phyloP scores from a whole-genome alignment of 1,140 invertebrate genomes.

The Drepana arcuata region DNA sequence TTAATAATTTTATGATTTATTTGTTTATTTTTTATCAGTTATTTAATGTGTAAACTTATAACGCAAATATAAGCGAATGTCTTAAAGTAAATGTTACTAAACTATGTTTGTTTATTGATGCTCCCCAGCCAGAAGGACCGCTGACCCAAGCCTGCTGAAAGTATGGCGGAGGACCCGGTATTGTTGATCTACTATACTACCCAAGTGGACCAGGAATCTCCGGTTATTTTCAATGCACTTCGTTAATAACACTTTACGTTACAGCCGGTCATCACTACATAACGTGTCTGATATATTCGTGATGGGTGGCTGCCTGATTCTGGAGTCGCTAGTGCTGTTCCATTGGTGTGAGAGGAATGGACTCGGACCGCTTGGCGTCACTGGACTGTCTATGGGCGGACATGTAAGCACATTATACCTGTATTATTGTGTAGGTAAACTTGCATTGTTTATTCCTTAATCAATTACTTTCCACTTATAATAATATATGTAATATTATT shows the following conservation, averaged over 20 bases:
- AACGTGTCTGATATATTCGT: conserved; percentile 99
- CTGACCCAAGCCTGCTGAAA: too few species aligned
- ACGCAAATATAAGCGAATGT: too few species aligned
- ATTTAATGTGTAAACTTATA: too few species aligned
- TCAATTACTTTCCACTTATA: neutral
- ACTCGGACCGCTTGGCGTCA: conserved; percentile 92
- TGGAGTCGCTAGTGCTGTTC: conserved; percentile 93
- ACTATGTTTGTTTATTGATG: neutral
- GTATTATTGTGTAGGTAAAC: neutral
- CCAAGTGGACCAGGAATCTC: neutral
- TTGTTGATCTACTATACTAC: too few species aligned
- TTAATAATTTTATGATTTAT: too few species aligned
- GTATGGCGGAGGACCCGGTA: too few species aligned
- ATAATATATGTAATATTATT: too few species aligned
- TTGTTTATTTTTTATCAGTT: too few species aligned
- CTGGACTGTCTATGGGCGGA: conserved; percentile 99
- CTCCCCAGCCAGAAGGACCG: neutral
- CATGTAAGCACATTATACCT: conserved; percentile 80
- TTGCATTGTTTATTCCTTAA: neutral
- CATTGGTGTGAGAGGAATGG: conserved; percentile 93
- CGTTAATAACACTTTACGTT: conserved; percentile 2
- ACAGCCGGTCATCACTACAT: conserved; percentile 90
- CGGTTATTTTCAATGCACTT: neutral
- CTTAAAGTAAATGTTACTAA: too few species aligned
- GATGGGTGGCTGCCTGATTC: conserved; percentile 97